phyloP scores from a whole-genome alignment of 2,888 invertebrate genomes.

The Stenolophus ochropezus region DNA sequence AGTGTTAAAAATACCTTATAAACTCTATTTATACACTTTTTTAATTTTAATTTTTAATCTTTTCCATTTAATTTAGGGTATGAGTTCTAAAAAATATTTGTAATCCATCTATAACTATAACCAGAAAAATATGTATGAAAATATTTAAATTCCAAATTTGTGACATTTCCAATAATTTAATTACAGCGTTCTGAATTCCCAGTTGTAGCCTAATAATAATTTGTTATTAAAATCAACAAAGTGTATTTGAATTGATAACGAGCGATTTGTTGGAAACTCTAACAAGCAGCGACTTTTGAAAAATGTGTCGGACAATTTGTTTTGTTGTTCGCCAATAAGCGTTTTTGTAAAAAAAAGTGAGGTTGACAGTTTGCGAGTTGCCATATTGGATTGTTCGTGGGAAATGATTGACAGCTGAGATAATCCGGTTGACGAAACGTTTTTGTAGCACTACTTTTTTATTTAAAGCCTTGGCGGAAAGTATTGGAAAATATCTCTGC shows the following conservation, averaged over 20 bases:
- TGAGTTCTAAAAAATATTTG: too few relatives aligned
- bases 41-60: too few relatives aligned
- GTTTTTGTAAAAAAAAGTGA: neutral
- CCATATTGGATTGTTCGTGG: neutral
- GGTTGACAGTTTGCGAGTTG: constrained; percentile 4
- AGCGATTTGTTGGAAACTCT: neutral
- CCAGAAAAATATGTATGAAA: too few relatives aligned
- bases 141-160: too few relatives aligned
- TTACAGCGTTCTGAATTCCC: too few relatives aligned
- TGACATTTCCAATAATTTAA: too few relatives aligned
- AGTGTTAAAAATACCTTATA: too few relatives aligned
- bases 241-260: neutral
- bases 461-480: neutral
- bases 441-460: constrained; percentile 27
- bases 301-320: neutral
- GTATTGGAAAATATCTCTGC: constrained; percentile 12
- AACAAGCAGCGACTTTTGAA: neutral
- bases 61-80: too few relatives aligned
- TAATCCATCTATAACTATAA: too few relatives aligned
- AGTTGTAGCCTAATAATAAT: neutral
- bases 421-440: constrained; percentile 12
- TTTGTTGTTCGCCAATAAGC: neutral
- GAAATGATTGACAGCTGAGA: constrained; percentile 27
- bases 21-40: too few relatives aligned
- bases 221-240: neutral